Base-by-base conservation (phyloP, 2,113 vertebrate species). In the Alouatta palliata region DNA sequence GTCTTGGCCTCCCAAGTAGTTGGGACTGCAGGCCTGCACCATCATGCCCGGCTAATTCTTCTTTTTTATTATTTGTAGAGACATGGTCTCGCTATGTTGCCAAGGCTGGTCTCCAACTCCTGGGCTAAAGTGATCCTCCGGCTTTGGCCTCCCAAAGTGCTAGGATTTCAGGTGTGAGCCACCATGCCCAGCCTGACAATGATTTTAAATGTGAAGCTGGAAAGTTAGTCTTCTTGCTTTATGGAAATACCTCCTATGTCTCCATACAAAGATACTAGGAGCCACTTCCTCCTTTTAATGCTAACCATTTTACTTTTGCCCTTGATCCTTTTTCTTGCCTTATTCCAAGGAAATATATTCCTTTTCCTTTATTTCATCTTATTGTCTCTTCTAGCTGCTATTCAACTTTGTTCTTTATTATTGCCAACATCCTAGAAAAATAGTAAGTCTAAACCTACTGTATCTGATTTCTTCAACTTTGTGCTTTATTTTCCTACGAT, bases 401-500 rank as follows among this genome's bases (percentile, higher is more conserved):
- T 68, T 95, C 30, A 84, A 19, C 30, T 91, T 93, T 89, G 32
- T 21, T 95, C 49, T 49, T 94, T 77, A 61, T 89, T 75, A 35
- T 73, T 76, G n/a, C 47, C 76, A 64, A 13, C 32, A 20, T 68
- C 40, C 17, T 89, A 79, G 52, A 86, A 94, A 87, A 88, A 89
- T 86, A 64, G 61, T 68, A 85, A 12, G 27, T 58, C 5, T 43
- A 6, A 79, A 81, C 32, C 80, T 87, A 45, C 20, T 92, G 16
- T 68, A 73, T 54, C 20, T 89, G 16, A n/a, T 61, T 88, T 96
- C n/a, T 91, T 96, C 14, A 93, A n/a, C 30, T 82, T 40, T 81
- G 1, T 75, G 11, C 27, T 97, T 84, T 52, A 89, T 66, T 95
- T 94, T 90, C 16, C 52, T 81, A 35, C 10, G 66, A 30, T 43